Percentiles rank a stretch among this genome's conserved stretches.
phyloP scores from a whole-genome alignment of 2,888 invertebrate genomes.

The Ectropis crepuscularia region DNA sequence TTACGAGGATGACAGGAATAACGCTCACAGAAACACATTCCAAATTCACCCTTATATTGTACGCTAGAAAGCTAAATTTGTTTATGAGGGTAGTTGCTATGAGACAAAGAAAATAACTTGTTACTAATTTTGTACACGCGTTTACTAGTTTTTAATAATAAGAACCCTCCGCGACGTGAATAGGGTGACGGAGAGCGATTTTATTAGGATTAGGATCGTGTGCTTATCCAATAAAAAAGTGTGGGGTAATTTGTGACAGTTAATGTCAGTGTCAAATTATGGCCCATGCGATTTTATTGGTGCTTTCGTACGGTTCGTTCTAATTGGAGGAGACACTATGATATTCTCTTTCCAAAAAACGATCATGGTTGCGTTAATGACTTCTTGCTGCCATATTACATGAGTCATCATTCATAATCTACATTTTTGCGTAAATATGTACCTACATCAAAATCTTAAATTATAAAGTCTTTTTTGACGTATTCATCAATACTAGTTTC shows the following conservation, averaged over 20 bases:
- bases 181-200: conserved; percentile 40
- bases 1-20: conserved; percentile 68
- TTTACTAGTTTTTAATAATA: conserved; percentile 68
- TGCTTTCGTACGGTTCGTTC: not conserved
- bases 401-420: no score
- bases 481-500: no score
- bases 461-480: no score
- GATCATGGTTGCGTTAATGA: no score
- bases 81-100: conserved; percentile 30
- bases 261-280: conserved; percentile 2
- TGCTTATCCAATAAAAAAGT: no score
- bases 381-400: no score
- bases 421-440: no score
- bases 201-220: conserved; percentile 19
- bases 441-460: no score
- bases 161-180: conserved; percentile 46
- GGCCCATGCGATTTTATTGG: not conserved
- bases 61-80: conserved; percentile 10
- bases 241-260: conserved; percentile 13
- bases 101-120: conserved; percentile 60
- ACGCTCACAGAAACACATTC: conserved; percentile 24
- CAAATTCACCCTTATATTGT: conserved; percentile 19
- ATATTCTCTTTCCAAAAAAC: no score
- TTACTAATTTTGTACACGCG: conserved; percentile 69
- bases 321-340: not conserved